Evolutionary conservation across 2,888 invertebrate species (phyloP), one percentile per base, ranked within the genome.

Genomic region (Acrobasis suavella): DNA sequence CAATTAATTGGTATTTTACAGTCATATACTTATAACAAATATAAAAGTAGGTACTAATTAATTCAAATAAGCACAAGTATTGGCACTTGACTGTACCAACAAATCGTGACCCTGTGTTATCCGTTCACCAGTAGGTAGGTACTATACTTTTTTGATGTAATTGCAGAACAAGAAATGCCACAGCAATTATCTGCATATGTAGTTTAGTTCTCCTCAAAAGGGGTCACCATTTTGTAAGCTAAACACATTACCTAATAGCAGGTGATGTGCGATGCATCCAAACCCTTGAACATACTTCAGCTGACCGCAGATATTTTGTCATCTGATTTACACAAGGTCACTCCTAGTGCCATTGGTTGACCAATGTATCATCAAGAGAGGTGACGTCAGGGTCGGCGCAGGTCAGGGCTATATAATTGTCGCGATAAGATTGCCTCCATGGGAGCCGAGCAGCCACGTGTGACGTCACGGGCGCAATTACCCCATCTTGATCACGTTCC

Each of bases 331-430:
- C n/a, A 5, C n/a, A 52, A 52, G 22, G 52, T 52, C 52, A 32
- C 32, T 12, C 8, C 37, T 17, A 9, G 6, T 9, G 42, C 51
- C 32, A 49, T 49, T 32, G 15, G 38, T 60, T 63, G 50, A 50
- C 50, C 55, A 55, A 52, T 38, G 10, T 50, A 17, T 59, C 50
- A 17, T 38, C 38, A 50, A 39, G 58, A 46, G n/a, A 49, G 49
- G 51, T 54, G 61, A 42, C 54, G 37, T 54, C 49, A 61, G 1
- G 60, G 32, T 58, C 70, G 73, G 67, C 73, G 72, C 74, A 75
- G 82, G 81, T 82, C 82, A 83, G 77, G 79, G 77, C 81, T 81
- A 87, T 85, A 86, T 85, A 85, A 88, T 86, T 86, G 85, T 84
- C 69, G 73, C 74, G 81, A 82, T 84, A 86, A 84, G 77, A 76